Percentiles rank a stretch among this genome's conserved stretches.
phyloP scores from a whole-genome alignment of 2,888 invertebrate genomes.

The Latrodectus hesperus region DNA sequence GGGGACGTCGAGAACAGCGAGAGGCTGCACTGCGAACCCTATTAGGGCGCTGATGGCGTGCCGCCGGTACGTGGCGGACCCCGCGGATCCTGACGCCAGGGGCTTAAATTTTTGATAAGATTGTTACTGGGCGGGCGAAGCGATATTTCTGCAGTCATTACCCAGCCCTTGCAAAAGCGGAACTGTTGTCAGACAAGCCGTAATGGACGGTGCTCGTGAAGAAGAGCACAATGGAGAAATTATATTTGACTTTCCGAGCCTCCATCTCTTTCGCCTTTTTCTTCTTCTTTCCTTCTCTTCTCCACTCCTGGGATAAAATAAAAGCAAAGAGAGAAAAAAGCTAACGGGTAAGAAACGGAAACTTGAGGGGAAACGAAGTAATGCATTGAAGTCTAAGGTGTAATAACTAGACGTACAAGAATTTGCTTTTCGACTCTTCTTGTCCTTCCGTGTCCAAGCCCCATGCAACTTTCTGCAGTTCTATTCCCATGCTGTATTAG shows the following conservation, averaged over 20 bases:
- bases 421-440: constrained; percentile 44
- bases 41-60: constrained; percentile 69
- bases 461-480: neutral
- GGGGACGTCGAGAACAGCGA: constrained; percentile 39
- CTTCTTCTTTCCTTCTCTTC: neutral
- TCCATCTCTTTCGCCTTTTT: constrained; percentile 39
- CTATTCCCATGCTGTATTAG: no score
- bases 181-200: constrained; percentile 68
- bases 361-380: constrained; percentile 35
- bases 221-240: constrained; percentile 68
- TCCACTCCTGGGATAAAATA: constrained; percentile 58
- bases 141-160: constrained; percentile 70
- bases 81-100: constrained; percentile 54
- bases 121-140: constrained; percentile 69
- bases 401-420: constrained; percentile 60
- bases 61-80: constrained; percentile 62
- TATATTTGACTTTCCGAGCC: constrained; percentile 62
- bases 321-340: constrained; percentile 37
- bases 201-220: constrained; percentile 67
- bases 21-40: constrained; percentile 58
- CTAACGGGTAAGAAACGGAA: constrained; percentile 12
- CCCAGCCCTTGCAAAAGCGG: constrained; percentile 63
- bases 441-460: neutral
- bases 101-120: constrained; percentile 69
- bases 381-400: constrained; percentile 60